A percentile compares a stretch with the other conserved stretches of the same genome.
Conservation (phyloP, 2,797 vertebrate genomes). For the Argyrosomus regius region DNA sequence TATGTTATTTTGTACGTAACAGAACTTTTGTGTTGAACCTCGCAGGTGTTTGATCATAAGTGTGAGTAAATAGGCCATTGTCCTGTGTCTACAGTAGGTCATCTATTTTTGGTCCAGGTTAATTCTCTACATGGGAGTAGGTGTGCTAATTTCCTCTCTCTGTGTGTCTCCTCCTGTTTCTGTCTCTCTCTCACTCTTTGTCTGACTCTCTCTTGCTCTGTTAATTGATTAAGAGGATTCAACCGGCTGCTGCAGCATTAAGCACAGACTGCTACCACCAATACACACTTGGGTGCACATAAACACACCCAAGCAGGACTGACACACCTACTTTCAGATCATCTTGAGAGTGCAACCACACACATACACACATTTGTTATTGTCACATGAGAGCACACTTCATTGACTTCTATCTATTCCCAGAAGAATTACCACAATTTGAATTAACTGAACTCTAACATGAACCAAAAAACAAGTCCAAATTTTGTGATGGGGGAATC, state of each 20-base stretch:
- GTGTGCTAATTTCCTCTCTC: conserved; percentile 71
- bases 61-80: conserved; percentile 69
- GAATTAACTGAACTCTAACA: background rate
- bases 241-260: conserved; percentile 59
- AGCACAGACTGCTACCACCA: conserved; percentile 54
- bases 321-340: conserved; percentile 34
- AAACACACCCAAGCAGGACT: conserved; percentile 26
- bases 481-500: background rate
- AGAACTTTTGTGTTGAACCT: conserved; percentile 14
- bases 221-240: conserved; percentile 81
- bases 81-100: conserved; percentile 67
- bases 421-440: background rate
- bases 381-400: background rate
- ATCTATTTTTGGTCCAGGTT: conserved; percentile 77
- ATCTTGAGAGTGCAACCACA: conserved; percentile 13
- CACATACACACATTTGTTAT: conserved; percentile 6
- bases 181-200: conserved; percentile 5
- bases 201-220: conserved; percentile 28
- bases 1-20: background rate
- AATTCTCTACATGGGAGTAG: conserved; percentile 74
- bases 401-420: background rate
- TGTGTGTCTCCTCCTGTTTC: conserved; percentile 26
- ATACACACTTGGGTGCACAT: conserved; percentile 13
- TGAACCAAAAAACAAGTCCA: conserved; percentile 7
- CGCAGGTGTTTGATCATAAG: conserved; percentile 48